phyloP scores from a whole-genome alignment of 2,113 vertebrate genomes.

The Plotosus lineatus region DNA sequence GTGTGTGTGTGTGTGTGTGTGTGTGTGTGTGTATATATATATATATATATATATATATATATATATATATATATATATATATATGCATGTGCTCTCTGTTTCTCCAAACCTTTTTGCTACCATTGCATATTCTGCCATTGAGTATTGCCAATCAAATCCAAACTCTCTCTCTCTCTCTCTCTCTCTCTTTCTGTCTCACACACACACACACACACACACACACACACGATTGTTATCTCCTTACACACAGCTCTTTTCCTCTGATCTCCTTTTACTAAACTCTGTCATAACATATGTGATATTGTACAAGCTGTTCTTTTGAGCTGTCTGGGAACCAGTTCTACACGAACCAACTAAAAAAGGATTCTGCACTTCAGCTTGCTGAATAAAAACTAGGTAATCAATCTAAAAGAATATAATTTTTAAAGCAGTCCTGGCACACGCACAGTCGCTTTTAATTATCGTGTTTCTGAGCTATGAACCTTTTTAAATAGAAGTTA shows the following conservation, averaged over 20 bases:
- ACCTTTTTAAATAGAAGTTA: conserved; percentile 12
- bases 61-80: too few relatives aligned
- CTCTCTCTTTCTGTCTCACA: not conserved
- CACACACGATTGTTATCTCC: not conserved
- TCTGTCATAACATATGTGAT: conserved; percentile 15
- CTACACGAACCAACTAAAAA: not conserved
- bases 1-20: not conserved
- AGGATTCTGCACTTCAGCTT: not conserved
- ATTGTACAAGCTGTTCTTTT: not conserved
- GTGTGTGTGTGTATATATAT: conserved; percentile 2
- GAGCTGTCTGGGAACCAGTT: conserved; percentile 2
- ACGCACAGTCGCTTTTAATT: not conserved
- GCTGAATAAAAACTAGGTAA: not conserved
- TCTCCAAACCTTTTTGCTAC: not conserved
- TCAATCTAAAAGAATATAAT: not conserved
- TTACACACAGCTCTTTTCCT: not conserved
- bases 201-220: not conserved
- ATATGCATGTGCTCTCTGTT: not conserved
- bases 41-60: conserved; percentile 8
- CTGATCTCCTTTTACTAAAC: conserved; percentile 35
- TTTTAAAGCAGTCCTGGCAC: not conserved
- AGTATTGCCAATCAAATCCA: conserved; percentile 29
- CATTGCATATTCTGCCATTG: not conserved
- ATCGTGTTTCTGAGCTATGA: not conserved
- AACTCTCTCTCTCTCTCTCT: not conserved